These are phyloP conservation scores for Sylvilagus bachmani DNA, from an alignment of 2,113 vertebrate species.

Conservation along the genomic window DNA sequence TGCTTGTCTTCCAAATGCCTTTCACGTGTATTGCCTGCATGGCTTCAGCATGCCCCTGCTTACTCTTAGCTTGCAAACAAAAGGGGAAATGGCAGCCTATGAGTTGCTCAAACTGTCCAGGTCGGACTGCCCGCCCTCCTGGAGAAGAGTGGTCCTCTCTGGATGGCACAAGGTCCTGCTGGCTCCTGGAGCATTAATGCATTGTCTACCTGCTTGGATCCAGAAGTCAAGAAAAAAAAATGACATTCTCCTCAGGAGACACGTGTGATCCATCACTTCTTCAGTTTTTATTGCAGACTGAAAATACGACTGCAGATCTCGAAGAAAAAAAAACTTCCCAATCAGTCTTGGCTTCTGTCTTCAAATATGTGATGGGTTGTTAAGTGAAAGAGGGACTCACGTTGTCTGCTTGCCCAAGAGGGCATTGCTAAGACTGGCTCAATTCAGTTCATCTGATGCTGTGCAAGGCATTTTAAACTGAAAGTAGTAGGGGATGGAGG, in stretches of 20 bases:
- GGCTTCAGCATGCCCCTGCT: neutral
- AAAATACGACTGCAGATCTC: conserved; percentile 57
- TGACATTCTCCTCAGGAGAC: conserved; percentile 49
- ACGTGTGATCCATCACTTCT: conserved; percentile 25
- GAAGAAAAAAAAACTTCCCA: conserved; percentile 45
- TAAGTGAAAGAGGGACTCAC: conserved; percentile 2
- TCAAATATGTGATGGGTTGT: conserved; percentile 56
- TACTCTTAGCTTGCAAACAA: conserved; percentile 23
- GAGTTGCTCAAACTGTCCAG: neutral
- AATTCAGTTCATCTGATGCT: neutral
- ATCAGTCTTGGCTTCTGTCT: neutral
- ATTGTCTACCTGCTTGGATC: conserved; percentile 7
- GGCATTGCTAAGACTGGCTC: neutral
- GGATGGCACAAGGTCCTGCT: neutral
- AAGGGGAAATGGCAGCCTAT: neutral
- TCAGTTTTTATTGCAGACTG: conserved; percentile 50
- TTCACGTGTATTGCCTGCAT: neutral
- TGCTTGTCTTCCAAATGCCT: conserved; percentile 8
- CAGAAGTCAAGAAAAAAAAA: conserved; percentile 53
- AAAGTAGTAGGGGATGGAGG: neutral
- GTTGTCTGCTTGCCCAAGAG: neutral
- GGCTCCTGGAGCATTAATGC: neutral
- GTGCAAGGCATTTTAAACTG: neutral
- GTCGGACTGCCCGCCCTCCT: neutral
- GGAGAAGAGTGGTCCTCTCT: neutral